A percentile compares a stretch with the other conserved stretches of the same genome.
Conservation (phyloP, 2,888 invertebrate species). For the Thera britannica region DNA sequence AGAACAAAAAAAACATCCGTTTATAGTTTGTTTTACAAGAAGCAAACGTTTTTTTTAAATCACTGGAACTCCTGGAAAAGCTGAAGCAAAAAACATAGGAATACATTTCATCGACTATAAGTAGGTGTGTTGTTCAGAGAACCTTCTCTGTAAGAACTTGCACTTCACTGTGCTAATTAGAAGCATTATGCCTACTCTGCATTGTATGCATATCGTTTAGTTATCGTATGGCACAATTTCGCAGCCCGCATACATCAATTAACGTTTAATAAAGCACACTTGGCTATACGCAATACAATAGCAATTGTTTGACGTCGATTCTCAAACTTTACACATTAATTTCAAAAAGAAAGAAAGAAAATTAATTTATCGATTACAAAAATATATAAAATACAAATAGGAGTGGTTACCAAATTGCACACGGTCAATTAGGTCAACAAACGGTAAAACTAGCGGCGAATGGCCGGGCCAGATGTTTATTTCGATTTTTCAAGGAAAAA, state of each 20-base stretch:
- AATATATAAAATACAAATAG: too few species aligned
- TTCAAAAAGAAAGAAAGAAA: too few species aligned
- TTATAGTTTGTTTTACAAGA: too few species aligned
- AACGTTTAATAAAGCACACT: conserved; percentile 63
- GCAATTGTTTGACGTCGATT: conserved; percentile 20
- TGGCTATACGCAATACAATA: conserved; percentile 49
- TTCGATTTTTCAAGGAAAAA: too few species aligned
- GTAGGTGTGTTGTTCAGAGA: conserved; percentile 13
- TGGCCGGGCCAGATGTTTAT: too few species aligned
- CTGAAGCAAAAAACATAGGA: neutral
- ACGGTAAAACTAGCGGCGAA: too few species aligned
- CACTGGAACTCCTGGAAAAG: too few species aligned
- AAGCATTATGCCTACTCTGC: conserved; percentile 22
- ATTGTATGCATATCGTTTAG: conserved; percentile 43
- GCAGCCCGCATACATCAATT: conserved; percentile 68
- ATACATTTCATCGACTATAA: neutral
- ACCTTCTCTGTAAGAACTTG: conserved; percentile 9
- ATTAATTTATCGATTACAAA: too few species aligned
- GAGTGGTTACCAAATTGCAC: too few species aligned
- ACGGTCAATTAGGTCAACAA: too few species aligned
- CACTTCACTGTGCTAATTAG: conserved; percentile 21
- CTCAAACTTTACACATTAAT: neutral
- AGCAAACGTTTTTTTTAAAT: too few species aligned
- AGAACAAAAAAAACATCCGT: too few species aligned
- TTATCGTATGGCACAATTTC: conserved; percentile 54